Evolutionary conservation across 2,797 vertebrate species (phyloP), one percentile per base, ranked within the genome.

Genomic region (Mastacembelus armatus): DNA sequence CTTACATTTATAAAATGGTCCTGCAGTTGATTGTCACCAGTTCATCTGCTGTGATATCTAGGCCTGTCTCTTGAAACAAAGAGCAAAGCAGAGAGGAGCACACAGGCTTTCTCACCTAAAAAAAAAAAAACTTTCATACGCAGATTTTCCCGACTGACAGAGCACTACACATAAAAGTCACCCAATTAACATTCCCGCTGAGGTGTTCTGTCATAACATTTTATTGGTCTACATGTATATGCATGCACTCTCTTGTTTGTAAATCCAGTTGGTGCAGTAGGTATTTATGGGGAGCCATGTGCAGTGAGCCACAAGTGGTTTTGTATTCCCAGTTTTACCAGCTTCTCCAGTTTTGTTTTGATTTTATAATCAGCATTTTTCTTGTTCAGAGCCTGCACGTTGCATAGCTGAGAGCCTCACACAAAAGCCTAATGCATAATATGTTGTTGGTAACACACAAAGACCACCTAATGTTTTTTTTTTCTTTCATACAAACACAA

Each of bases 281-380:
- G 77, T 80, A 85, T 88, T 89, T 91, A 85, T 71, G 62, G 54
- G 47, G 10, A 27, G 60, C 44, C 58, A 36, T 70, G 52, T 69
- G 74, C 74, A 59, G 40, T 12, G 44, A 40, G 43, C n/a, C 76
- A 48, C 72, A 60, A 81, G 67, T 80, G 79, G 52, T 47, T 66
- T 78, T 78, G 77, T 72, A 56, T 85, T 85, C 79, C 76, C 47
- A 76, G 78, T 74, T 81, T 67, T 60, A 85, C 57, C 48, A 78
- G 60, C 43, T 48, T 45, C 22, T 52, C 62, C 59, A 36, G 43
- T 33, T 57, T 55, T 44, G 39, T 60, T 74, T 74, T 63, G 44
- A 64, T 77, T 87, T 80, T 43, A 44, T 66, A 65, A 85, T 85
- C 78, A 83, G 67, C 64, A 12, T 39, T 78, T 84, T 69, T 50